Conservation (phyloP, 2,113 vertebrate genomes). For the Seriola dumerili region DNA sequence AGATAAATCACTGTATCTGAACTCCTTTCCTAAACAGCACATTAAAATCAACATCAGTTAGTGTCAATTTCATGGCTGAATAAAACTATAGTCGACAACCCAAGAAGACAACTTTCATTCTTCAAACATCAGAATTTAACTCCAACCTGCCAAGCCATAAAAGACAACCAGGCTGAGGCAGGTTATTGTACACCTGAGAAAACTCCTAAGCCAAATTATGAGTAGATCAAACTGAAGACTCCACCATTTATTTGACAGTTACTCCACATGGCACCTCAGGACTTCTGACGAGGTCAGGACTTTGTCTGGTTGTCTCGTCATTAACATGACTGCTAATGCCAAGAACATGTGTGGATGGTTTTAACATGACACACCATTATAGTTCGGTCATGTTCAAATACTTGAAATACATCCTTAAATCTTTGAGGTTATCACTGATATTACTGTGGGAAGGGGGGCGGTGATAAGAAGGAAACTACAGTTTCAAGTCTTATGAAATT, state of each 20-base stretch:
- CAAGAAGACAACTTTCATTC: background rate
- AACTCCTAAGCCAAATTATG: background rate
- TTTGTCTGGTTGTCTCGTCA: background rate
- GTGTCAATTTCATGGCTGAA: background rate
- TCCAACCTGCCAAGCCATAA: slow-evolving; percentile 1
- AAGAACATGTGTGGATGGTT: slow-evolving; percentile 38
- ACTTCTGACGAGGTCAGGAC: slow-evolving; percentile 9
- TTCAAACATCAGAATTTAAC: slow-evolving; percentile 6
- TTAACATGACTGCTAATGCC: slow-evolving; percentile 34
- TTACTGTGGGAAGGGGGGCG: background rate
- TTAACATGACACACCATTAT: slow-evolving; percentile 70
- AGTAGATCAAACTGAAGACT: slow-evolving; percentile 7
- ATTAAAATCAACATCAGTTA: background rate
- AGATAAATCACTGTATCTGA: slow-evolving; percentile 5
- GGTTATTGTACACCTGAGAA: background rate
- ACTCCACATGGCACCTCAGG: background rate
- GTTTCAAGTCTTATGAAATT: slow-evolving; percentile 48
- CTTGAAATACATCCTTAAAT: slow-evolving; percentile 67
- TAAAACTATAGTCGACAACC: slow-evolving; percentile 2
- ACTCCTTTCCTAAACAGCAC: background rate
- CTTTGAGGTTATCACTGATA: slow-evolving; percentile 67
- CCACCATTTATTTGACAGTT: slow-evolving; percentile 25
- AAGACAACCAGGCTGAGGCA: background rate
- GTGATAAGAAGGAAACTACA: slow-evolving; percentile 51
- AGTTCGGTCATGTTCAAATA: slow-evolving; percentile 72